Evolutionary conservation across 2,888 invertebrate species (phyloP), one percentile per base, ranked within the genome.

Genomic region (Amphipoea lucens): DNA sequence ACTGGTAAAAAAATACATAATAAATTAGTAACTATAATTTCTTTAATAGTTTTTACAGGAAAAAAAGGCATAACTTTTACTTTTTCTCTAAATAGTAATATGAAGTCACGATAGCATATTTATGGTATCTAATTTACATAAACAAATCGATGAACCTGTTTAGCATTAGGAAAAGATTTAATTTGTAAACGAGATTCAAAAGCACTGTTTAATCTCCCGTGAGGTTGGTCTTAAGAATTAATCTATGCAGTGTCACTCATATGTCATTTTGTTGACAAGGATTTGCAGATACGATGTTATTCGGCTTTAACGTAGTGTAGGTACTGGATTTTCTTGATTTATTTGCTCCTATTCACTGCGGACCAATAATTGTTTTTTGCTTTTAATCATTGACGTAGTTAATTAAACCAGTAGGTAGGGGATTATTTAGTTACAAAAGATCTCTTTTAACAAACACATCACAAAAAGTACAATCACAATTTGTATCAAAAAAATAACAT

Each of bases 221-320:
- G 88, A 90, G 83, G 11, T 78, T 70, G 83, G 88, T 81, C 81
- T 88, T 89, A 88, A 80, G 65, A 82, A 87, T 82, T 85, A 89
- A 89, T 90, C 86, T 76, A 73, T 75, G 73, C 65, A 54, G n/a
- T 89, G 89, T 87, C 89, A 89, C 85, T 89, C 90, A 88, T 72
- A 76, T 84, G 89, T 87, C 90, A 83, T 78, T 80, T 81, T 60
- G 68, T 51, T 89, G 83, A 85, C 74, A 75, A 81, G 90, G 88
- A 90, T 90, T 87, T 85, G 85, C 85, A 85, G 81, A 74, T 79
- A 85, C 69, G 71, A 29, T 48, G 48, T 69, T 87, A 78, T 88
- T 81, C 57, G n/a, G 65, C 63, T 65, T 51, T 2, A 63, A 48
- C 71, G 71, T 66, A 62, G 69, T 69, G 40, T 79, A 36, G n/a